Conservation (phyloP, 2,797 vertebrate species). For the Epinephelus awoara region DNA sequence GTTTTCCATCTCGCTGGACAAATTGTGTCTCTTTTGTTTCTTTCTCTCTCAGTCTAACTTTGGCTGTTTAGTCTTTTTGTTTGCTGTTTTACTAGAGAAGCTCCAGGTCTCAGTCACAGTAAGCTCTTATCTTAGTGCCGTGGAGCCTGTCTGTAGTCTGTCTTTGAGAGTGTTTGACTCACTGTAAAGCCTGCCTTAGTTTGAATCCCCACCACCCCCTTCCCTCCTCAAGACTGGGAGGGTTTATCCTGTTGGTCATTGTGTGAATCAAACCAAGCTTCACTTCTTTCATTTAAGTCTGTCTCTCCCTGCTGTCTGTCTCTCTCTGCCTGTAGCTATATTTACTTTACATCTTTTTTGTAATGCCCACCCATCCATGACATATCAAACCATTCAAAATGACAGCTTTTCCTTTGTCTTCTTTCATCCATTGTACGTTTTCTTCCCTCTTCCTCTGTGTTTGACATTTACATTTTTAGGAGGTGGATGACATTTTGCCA, state of each 20-base stretch:
- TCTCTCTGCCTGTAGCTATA: conserved; percentile 45
- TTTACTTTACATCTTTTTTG: conserved; percentile 44
- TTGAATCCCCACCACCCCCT: conserved; percentile 78
- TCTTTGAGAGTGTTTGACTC: conserved; percentile 74
- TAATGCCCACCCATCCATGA: conserved; percentile 33
- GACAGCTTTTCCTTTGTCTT: conserved; percentile 38
- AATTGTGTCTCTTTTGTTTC: conserved; percentile 23
- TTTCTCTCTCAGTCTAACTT: conserved; percentile 28
- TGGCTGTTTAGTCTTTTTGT: conserved; percentile 24
- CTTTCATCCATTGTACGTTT: conserved; percentile 10
- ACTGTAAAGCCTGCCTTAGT: conserved; percentile 79
- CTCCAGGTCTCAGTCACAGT: conserved; percentile 55
- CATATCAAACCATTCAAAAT: conserved; percentile 40
- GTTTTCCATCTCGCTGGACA: conserved; percentile 59
- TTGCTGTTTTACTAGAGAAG: conserved; percentile 33
- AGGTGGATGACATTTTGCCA: conserved; percentile 38
- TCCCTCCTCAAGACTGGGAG: conserved; percentile 82
- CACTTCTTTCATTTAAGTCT: conserved; percentile 64
- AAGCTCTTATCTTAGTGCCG: conserved; percentile 58
- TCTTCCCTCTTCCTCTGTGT: conserved; percentile 13
- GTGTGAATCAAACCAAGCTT: conserved; percentile 75
- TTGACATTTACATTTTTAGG: conserved; percentile 43
- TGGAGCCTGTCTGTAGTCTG: conserved; percentile 70
- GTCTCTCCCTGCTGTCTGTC: conserved; percentile 22
- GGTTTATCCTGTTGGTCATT: conserved; percentile 81